These are phyloP conservation scores for Ameiurus melas DNA, from an alignment of 2,113 vertebrate genomes.

Conservation along the genomic window DNA sequence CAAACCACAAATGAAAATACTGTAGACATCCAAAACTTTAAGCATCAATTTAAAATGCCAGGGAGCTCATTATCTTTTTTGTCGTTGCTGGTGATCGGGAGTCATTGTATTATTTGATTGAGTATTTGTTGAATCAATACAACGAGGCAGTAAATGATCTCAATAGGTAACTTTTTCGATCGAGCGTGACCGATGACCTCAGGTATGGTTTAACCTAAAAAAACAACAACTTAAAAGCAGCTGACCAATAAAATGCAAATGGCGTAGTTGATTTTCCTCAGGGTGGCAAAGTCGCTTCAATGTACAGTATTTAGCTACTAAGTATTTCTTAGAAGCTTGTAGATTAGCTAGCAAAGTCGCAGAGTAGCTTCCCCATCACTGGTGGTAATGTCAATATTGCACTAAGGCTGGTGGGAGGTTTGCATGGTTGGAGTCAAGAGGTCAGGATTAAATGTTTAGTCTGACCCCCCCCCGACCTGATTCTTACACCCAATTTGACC, in stretches of 20 bases:
- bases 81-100: neutral
- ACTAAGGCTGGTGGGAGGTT: neutral
- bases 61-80: neutral
- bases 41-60: neutral
- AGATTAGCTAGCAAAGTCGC: neutral
- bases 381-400: neutral
- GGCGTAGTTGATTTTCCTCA: neutral
- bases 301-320: neutral
- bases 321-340: neutral
- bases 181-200: neutral
- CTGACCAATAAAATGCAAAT: neutral
- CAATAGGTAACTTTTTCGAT: neutral
- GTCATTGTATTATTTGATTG: neutral
- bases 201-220: neutral
- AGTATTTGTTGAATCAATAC: neutral
- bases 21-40: neutral
- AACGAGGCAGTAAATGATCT: neutral
- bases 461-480: neutral
- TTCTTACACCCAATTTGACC: conserved; percentile 16
- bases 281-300: neutral
- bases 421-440: conserved; percentile 4
- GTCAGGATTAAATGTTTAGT: conserved; percentile 17
- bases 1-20: neutral
- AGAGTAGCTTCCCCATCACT: neutral
- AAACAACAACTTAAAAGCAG: neutral